These are phyloP conservation scores for Progne subis DNA, from an alignment of 2,113 vertebrate species.

Conservation along the genomic window DNA sequence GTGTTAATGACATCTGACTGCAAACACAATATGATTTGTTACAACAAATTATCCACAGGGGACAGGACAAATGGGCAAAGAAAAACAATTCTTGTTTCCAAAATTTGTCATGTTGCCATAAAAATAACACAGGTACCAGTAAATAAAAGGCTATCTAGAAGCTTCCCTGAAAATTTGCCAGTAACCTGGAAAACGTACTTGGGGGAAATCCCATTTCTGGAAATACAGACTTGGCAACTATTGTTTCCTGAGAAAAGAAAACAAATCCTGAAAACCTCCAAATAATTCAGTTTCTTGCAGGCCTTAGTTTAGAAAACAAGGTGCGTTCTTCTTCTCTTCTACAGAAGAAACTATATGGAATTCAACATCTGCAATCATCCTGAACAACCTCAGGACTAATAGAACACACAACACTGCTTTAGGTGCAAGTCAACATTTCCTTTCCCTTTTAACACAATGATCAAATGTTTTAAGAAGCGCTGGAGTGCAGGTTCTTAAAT, in stretches of 20 bases:
- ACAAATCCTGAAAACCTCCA: not conserved
- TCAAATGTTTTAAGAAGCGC: not conserved
- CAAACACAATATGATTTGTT: slow-evolving; percentile 26
- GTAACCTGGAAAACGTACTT: not conserved
- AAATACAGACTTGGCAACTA: not conserved
- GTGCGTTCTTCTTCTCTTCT: not conserved
- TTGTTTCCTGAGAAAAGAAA: not conserved
- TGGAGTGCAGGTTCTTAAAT: not conserved
- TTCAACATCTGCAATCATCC: not conserved
- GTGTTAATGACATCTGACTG: slow-evolving; percentile 31
- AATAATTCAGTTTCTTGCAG: not conserved
- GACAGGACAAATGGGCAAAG: not conserved
- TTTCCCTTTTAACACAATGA: accelerated
- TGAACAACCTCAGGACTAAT: not conserved
- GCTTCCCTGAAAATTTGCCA: not conserved
- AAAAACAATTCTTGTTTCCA: not conserved
- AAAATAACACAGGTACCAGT: not conserved
- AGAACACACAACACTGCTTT: not conserved
- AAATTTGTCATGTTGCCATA: not conserved
- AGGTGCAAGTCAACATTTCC: not conserved
- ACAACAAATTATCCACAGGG: not conserved
- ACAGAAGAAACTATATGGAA: not conserved
- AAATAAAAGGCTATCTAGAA: not conserved
- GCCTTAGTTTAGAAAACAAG: not conserved
- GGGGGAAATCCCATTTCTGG: not conserved